Conservation (phyloP, 2,113 vertebrate genomes). For the Phylloscopus trochilus region DNA sequence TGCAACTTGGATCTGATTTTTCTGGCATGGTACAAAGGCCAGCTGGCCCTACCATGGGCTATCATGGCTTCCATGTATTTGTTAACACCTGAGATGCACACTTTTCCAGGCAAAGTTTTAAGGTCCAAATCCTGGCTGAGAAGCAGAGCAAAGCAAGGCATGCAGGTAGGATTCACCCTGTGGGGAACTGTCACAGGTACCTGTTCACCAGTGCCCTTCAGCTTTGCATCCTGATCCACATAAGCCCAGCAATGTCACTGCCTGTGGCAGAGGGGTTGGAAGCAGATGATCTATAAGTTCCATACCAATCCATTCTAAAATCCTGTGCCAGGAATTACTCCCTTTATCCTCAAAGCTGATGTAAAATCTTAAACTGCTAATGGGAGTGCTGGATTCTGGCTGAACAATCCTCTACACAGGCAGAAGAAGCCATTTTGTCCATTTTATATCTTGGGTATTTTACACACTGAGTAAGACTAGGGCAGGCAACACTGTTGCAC, state of each 20-base stretch:
- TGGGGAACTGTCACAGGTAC: rapidly evolving
- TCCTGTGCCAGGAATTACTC: rapidly evolving
- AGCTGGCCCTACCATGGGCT: neutral
- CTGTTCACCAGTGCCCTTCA: rapidly evolving
- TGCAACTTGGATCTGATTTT: neutral
- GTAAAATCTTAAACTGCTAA: rapidly evolving
- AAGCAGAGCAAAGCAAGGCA: rapidly evolving
- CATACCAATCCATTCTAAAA: neutral
- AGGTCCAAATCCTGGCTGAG: neutral
- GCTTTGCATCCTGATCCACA: neutral
- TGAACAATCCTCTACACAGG: rapidly evolving
- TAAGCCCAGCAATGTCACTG: neutral
- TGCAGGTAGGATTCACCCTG: neutral
- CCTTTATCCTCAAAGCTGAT: neutral
- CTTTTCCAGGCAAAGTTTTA: neutral
- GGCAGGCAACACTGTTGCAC: neutral
- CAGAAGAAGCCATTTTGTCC: neutral
- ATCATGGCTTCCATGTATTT: rapidly evolving
- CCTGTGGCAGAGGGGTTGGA: too few species aligned
- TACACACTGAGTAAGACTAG: neutral
- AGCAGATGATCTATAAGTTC: neutral
- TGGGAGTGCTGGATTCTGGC: too few species aligned
- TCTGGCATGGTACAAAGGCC: neutral
- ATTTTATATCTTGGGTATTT: neutral
- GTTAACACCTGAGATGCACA: rapidly evolving